Evolutionary conservation across 1,140 invertebrate species (phyloP).

Genomic region (Harpegnathos saltator): DNA sequence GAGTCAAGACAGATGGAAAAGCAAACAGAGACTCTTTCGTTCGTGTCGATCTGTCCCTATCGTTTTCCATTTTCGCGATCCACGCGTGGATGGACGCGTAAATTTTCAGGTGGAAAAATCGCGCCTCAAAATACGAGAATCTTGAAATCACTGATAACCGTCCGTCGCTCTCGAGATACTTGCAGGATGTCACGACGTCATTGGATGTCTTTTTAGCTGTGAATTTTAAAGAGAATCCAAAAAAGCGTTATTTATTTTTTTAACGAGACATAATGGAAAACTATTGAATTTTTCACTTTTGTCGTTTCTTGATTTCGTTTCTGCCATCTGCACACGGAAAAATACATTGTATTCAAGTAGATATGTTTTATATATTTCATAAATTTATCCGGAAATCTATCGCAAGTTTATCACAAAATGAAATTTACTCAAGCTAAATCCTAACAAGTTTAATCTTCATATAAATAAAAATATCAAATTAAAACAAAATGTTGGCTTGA

Average conservation of each 20-base stretch:
- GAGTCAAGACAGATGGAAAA: conserved; percentile 76
- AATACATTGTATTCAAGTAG: no score
- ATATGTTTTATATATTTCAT: no score
- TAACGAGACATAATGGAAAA: neutral
- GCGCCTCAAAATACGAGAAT: neutral
- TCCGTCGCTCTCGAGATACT: neutral
- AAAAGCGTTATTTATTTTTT: neutral
- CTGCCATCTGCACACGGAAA: no score
- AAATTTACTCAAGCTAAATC: no score
- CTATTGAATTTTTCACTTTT: neutral
- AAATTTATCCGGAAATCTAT: no score
- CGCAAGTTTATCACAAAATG: no score
- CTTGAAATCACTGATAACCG: neutral
- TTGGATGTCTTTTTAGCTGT: neutral
- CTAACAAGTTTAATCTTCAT: no score
- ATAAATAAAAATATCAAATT: no score
- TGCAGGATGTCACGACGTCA: neutral
- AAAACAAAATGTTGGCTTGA: no score
- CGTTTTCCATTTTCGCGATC: no score
- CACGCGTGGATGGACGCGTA: conserved; percentile 20
- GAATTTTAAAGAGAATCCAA: neutral
- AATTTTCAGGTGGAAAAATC: conserved; percentile 24
- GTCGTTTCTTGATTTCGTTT: no score
- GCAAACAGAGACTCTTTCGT: conserved; percentile 26
- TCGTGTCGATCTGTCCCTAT: neutral